These are phyloP conservation scores for Rhagoletis pomonella DNA, from an alignment of 1,140 invertebrate genomes.

Conservation along the genomic window DNA sequence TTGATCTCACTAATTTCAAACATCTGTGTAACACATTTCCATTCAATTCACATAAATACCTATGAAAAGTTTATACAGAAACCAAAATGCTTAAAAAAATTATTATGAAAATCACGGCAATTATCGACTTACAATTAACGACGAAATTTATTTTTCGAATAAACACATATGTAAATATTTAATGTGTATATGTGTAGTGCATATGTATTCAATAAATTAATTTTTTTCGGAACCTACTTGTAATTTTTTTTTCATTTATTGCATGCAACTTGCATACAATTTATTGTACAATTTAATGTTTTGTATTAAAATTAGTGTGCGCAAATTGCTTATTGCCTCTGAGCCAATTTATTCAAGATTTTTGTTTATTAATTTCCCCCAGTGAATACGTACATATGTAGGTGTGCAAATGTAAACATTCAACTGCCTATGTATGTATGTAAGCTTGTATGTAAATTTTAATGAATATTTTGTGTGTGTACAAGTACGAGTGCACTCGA, in stretches of 20 bases:
- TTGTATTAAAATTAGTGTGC: background rate
- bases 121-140: background rate
- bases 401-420: background rate
- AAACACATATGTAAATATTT: background rate
- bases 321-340: background rate
- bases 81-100: too few species aligned
- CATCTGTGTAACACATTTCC: too few species aligned
- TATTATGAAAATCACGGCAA: too few species aligned
- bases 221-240: background rate
- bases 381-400: background rate
- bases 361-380: constrained; percentile 9
- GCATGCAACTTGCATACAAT: background rate
- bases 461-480: background rate
- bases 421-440: too few species aligned
- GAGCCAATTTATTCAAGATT: background rate
- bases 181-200: background rate
- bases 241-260: background rate
- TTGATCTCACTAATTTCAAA: too few species aligned
- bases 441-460: background rate
- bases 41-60: too few species aligned
- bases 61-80: too few species aligned
- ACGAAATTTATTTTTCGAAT: background rate
- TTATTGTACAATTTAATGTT: background rate
- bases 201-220: too few species aligned
- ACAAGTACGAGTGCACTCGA: background rate